These are phyloP conservation scores for Hydra vulgaris DNA, from an alignment of 30 jellyfish, hydroid and myxozoan genomes.

Conservation along the genomic window DNA sequence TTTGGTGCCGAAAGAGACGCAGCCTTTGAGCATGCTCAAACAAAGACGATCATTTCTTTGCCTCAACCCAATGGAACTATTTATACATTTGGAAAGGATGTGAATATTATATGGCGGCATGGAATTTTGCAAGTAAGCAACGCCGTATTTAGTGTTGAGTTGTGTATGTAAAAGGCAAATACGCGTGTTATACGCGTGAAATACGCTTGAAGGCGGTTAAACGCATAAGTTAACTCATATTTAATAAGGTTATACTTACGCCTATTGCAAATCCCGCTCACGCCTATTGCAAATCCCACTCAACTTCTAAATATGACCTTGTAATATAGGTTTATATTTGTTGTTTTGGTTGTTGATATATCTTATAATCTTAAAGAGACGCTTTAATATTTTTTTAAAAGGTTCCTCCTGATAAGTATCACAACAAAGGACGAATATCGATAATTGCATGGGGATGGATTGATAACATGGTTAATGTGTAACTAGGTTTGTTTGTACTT, in stretches of 20 bases:
- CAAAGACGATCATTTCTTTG: constrained; percentile 30
- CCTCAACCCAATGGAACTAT: constrained; percentile 39
- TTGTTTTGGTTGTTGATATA: too few relatives aligned
- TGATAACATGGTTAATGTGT: neutral
- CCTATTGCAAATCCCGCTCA: too few relatives aligned
- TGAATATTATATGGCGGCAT: constrained; percentile 34
- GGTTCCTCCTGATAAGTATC: constrained; percentile 39
- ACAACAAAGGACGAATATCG: constrained; percentile 26
- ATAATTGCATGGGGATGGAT: constrained; percentile 44
- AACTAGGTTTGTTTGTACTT: neutral
- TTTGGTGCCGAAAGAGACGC: constrained; percentile 44
- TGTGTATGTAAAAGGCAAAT: neutral
- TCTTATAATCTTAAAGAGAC: too few relatives aligned
- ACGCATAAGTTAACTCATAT: neutral
- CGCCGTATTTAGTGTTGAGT: neutral
- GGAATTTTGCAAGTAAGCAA: constrained; percentile 35
- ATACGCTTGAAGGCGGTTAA: neutral
- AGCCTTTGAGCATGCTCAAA: constrained; percentile 37
- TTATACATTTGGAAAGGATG: constrained; percentile 29
- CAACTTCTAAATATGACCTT: too few relatives aligned
- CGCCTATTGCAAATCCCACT: too few relatives aligned
- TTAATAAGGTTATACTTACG: neutral
- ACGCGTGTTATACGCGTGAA: neutral
- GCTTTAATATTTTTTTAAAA: too few relatives aligned
- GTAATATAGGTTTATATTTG: too few relatives aligned